Conservation (phyloP, 2,113 vertebrate genomes). For the Mobula hypostoma region DNA sequence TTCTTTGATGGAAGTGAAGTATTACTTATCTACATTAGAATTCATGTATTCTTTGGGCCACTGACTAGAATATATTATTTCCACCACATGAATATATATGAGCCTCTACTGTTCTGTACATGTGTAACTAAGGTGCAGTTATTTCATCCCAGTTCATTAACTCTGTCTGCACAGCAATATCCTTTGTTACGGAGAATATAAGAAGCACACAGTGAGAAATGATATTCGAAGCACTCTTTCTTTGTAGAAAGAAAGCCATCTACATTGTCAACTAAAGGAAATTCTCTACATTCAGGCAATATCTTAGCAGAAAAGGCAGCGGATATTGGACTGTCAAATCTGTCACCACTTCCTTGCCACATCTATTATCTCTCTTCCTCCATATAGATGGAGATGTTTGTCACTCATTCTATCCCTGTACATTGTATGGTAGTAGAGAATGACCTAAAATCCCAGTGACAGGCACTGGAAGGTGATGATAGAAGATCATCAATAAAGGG, state of each 20-base stretch:
- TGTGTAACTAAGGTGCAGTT: slow-evolving; percentile 9
- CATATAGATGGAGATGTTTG: background rate
- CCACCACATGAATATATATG: slow-evolving; percentile 26
- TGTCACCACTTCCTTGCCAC: background rate
- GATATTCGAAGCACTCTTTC: background rate
- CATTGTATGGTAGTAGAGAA: background rate
- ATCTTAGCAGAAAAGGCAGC: background rate
- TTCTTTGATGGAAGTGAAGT: background rate
- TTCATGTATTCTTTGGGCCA: slow-evolving; percentile 21
- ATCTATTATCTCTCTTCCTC: background rate
- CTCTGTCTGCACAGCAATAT: background rate
- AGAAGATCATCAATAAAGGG: background rate
- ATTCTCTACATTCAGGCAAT: background rate
- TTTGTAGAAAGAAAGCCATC: background rate
- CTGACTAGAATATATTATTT: slow-evolving; percentile 26
- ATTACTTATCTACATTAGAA: slow-evolving; percentile 18
- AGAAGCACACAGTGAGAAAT: background rate
- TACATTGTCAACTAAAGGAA: background rate
- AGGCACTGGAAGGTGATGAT: background rate
- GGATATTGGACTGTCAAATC: background rate
- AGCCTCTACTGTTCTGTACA: background rate
- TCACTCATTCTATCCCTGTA: background rate
- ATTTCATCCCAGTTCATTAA: slow-evolving; percentile 31
- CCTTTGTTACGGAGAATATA: background rate
- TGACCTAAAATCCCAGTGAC: background rate